Conservation (phyloP, 1,140 invertebrate genomes). For the Camponotus floridanus region DNA sequence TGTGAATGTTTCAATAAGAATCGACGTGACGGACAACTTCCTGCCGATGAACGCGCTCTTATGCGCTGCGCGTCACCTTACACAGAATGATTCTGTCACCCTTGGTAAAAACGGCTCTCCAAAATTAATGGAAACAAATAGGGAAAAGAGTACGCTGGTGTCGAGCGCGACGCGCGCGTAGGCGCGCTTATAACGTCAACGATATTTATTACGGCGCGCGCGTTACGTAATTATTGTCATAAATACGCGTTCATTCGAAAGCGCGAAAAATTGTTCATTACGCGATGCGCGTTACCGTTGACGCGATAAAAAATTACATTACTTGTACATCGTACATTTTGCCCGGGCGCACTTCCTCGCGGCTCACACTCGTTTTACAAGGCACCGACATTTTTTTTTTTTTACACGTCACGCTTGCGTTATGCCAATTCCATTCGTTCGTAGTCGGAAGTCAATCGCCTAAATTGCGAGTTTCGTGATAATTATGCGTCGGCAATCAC, state of each 20-base stretch:
- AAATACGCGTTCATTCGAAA: slow-evolving; percentile 58
- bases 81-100: slow-evolving; percentile 44
- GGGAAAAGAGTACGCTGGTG: not conserved
- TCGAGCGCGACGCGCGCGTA: not conserved
- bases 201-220: slow-evolving; percentile 61
- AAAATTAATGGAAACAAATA: slow-evolving; percentile 57
- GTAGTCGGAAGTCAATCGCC: slow-evolving; percentile 43
- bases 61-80: slow-evolving; percentile 53
- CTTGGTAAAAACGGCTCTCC: slow-evolving; percentile 29
- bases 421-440: slow-evolving; percentile 44
- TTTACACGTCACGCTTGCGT: not conserved
- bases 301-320: slow-evolving; percentile 61
- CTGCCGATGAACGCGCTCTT: slow-evolving; percentile 62
- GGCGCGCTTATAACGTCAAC: slow-evolving; percentile 36
- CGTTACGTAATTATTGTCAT: slow-evolving; percentile 57
- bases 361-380: slow-evolving; percentile 21
- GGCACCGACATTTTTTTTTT: slow-evolving; percentile 7
- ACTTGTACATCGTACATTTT: slow-evolving; percentile 37
- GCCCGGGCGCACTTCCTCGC: slow-evolving; percentile 5
- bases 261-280: slow-evolving; percentile 59
- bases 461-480: slow-evolving; percentile 60
- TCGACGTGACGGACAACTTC: slow-evolving; percentile 78
- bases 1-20: slow-evolving; percentile 85
- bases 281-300: slow-evolving; percentile 58
- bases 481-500: slow-evolving; percentile 48